Conservation (phyloP, 2,113 vertebrate genomes). For the Chionodraco myersi region DNA sequence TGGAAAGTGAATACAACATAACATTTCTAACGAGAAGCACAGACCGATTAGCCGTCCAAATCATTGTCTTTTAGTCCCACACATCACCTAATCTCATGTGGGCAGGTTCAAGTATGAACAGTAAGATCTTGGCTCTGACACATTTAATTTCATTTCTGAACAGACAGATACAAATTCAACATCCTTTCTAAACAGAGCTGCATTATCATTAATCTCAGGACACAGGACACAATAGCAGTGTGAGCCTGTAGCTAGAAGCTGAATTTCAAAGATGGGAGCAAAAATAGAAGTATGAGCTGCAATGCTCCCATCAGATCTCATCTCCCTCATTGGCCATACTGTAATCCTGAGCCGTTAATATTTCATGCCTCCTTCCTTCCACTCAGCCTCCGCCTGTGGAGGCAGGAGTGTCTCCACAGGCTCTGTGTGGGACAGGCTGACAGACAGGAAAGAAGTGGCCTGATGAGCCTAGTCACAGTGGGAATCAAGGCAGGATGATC, state of each 20-base stretch:
- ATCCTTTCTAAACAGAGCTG: not conserved
- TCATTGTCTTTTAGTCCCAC: not conserved
- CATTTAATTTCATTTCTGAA: not conserved
- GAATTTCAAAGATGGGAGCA: constrained; percentile 44
- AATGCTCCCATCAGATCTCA: constrained; percentile 57
- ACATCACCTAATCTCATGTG: constrained; percentile 7
- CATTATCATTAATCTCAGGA: constrained; percentile 16
- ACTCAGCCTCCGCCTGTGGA: constrained; percentile 28
- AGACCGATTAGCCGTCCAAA: not conserved
- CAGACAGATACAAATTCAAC: not conserved
- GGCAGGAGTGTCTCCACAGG: constrained; percentile 53
- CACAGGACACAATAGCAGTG: not conserved
- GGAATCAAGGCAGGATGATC: not conserved
- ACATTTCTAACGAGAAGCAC: constrained; percentile 6
- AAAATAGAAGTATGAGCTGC: constrained; percentile 56
- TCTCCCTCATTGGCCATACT: constrained; percentile 53
- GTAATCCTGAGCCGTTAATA: constrained; percentile 72
- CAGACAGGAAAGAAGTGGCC: constrained; percentile 1
- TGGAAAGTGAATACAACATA: constrained; percentile 20
- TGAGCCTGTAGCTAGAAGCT: constrained; percentile 13
- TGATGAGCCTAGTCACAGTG: constrained; percentile 9
- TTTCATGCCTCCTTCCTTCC: constrained; percentile 69
- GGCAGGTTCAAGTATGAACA: not conserved
- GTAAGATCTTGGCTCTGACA: not conserved
- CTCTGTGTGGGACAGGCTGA: constrained; percentile 16